These are phyloP conservation scores for Geophilus truncorum DNA, from an alignment of 2,888 invertebrate genomes.

Conservation along the genomic window DNA sequence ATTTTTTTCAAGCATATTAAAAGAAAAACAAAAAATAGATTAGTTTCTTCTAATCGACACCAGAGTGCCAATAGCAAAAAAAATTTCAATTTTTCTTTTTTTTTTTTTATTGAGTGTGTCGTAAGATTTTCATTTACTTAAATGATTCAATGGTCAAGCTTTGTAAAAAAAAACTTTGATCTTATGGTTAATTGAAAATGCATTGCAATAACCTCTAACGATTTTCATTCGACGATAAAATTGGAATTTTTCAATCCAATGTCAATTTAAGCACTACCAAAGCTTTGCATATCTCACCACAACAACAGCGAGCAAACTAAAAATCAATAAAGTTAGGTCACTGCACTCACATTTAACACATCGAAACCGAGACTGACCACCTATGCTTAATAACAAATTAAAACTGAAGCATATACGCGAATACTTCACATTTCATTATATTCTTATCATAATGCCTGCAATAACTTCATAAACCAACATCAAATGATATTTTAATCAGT, in stretches of 20 bases:
- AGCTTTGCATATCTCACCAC: not conserved
- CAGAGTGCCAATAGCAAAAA: not conserved
- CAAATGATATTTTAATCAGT: no score
- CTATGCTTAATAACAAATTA: not conserved
- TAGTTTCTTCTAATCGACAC: not conserved
- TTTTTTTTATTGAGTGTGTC: no score
- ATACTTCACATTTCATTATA: not conserved
- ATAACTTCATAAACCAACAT: no score
- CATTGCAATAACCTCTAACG: not conserved
- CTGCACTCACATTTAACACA: not conserved
- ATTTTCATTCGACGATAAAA: not conserved
- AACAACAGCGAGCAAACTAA: not conserved
- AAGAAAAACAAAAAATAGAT: not conserved
- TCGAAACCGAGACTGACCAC: slow-evolving; percentile 6
- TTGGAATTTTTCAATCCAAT: not conserved
- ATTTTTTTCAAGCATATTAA: not conserved
- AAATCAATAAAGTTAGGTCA: slow-evolving; percentile 20
- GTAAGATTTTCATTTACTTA: not conserved
- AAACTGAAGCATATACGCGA: not conserved
- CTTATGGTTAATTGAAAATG: not conserved
- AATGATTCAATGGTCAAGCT: not conserved
- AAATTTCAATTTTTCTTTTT: not conserved
- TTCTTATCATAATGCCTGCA: not conserved
- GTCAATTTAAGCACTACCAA: not conserved
- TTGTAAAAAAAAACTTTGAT: not conserved